A percentile compares a stretch with the other conserved stretches of the same genome.
Evolutionary conservation across 2,113 vertebrate species (phyloP).

Genomic region (Atlantisia rogersi): DNA sequence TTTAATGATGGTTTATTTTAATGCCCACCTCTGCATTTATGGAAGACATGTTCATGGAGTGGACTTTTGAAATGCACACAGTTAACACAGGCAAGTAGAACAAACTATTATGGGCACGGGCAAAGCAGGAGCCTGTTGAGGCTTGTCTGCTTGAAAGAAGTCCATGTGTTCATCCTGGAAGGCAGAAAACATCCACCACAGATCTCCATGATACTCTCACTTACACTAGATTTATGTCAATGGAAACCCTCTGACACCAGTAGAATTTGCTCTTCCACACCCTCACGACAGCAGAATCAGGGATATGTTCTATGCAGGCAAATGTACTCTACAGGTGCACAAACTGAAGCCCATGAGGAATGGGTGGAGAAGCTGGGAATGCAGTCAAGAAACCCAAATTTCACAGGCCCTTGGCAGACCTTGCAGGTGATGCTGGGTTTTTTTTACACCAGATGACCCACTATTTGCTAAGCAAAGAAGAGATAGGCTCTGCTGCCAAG

Average conservation of each 20-base stretch:
- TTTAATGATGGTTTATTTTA: background rate
- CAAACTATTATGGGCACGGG: background rate
- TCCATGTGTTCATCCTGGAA: background rate
- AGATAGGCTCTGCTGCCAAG: background rate
- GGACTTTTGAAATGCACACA: background rate
- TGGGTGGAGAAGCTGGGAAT: background rate
- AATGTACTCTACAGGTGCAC: background rate
- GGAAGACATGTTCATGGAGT: background rate
- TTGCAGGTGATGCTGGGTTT: background rate
- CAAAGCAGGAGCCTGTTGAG: background rate
- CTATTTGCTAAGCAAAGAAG: background rate
- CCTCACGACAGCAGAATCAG: background rate
- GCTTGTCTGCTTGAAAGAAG: background rate
- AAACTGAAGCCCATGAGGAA: background rate
- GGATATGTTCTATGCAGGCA: background rate
- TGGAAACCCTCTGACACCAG: background rate
- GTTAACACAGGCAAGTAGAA: background rate
- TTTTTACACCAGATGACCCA: background rate
- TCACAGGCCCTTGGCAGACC: background rate
- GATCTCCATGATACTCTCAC: background rate
- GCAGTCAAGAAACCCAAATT: background rate
- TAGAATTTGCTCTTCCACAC: background rate
- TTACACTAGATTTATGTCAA: background rate
- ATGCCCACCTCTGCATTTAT: background rate
- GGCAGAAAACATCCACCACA: background rate